phyloP scores from a whole-genome alignment of 1,140 invertebrate genomes.

The Apolygus lucorum region DNA sequence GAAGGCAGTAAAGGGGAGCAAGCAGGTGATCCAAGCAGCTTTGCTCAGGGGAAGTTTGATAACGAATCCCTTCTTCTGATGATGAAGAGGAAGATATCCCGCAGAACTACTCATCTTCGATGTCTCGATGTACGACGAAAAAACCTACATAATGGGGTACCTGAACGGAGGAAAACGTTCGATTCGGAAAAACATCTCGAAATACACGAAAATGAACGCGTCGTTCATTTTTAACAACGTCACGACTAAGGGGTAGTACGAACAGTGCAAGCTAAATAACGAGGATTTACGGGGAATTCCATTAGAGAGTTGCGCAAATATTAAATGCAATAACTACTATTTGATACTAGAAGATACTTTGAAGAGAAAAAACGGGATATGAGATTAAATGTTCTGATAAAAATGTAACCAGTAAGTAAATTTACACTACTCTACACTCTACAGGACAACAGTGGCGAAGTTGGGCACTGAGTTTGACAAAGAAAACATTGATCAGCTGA shows the following conservation, averaged over 20 bases:
- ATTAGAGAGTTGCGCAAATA: background rate
- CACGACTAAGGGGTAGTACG: background rate
- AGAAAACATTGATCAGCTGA: conserved; percentile 19
- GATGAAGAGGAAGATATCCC: conserved; percentile 31
- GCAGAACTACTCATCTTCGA: background rate
- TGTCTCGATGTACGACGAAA: background rate
- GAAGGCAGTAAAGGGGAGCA: conserved; percentile 58
- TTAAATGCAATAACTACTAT: background rate
- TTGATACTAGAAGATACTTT: background rate
- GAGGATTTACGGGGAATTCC: background rate
- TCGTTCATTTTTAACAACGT: background rate
- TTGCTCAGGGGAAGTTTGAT: conserved; percentile 51
- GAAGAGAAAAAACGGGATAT: background rate
- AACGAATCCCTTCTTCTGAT: conserved; percentile 31
- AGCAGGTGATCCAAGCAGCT: conserved; percentile 58
- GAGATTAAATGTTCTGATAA: too few relatives aligned
- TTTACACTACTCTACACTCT: background rate
- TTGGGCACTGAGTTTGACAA: background rate
- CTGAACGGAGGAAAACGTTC: background rate
- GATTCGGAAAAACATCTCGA: background rate
- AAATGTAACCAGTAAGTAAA: too few relatives aligned
- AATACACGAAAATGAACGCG: background rate
- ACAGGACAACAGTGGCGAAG: background rate
- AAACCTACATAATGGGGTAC: background rate
- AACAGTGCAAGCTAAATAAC: background rate